Evolutionary conservation across 2,113 vertebrate genomes (phyloP), one percentile per base, ranked within the genome.

Genomic region (Microtus oregoni): DNA sequence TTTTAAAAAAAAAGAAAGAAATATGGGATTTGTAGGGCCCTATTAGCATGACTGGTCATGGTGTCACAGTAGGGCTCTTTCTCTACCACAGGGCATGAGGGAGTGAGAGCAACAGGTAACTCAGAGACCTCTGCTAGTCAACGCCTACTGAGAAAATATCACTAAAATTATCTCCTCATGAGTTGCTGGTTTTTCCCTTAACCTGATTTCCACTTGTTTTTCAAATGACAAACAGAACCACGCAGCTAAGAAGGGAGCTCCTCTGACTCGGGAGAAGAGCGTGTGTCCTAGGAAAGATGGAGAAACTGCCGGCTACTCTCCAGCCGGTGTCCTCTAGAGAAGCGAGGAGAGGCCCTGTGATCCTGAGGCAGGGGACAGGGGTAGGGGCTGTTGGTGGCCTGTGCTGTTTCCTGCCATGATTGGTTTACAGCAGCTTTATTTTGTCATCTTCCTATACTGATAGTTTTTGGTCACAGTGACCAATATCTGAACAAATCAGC

Each of bases 231-330:
- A 17, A 63, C 50, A 58, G 20, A 77, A 5, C 17, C 7, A 50
- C 1, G 7, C 30, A 6, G 11, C 58, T 26, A 3, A 68, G 0
- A 5, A 3, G 75, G 11, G 2, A 44, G 73, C 58, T 58, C 8
- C 76, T 3, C n/a, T 68, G 55, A 24, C 32, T 26, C 4, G 9
- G 63, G 35, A 1, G 5, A 22, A 41, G 41, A 35, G 14, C 38
- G 0, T 0, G 2, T 44, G 65, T 75, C 24, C 35, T 47, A 3
- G 55, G n/a, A n/a, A 63, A 2, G 2, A 28, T 20, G 13, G 13
- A 20, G 61, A 44, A 22, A n/a, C 24, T 44, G 41, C 52, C 4
- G 7, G 12, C 10, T 17, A 13, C 41, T 30, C 0, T 22, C 14
- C 4, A 24, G 38, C 30, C 47, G 20, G 52, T 83, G 30, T 8